Evolutionary conservation across 1,140 invertebrate genomes (phyloP).

Genomic region (Monomorium pharaonis): DNA sequence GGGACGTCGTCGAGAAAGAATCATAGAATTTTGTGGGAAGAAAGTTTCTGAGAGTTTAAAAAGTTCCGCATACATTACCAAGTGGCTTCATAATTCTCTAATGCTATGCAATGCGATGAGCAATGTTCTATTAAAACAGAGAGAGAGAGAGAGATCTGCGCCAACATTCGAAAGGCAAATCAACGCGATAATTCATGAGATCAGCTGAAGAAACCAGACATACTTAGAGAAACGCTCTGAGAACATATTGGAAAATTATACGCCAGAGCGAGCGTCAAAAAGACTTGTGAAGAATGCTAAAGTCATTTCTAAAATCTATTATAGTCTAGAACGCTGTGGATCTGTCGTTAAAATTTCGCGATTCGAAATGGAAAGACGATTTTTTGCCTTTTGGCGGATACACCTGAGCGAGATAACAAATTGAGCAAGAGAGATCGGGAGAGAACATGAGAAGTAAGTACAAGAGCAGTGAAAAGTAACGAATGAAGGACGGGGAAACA

Average conservation of each 20-base stretch:
- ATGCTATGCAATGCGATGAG: slow-evolving; percentile 28
- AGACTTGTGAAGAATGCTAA: neutral
- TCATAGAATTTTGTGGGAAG: slow-evolving; percentile 18
- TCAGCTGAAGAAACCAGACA: slow-evolving; percentile 16
- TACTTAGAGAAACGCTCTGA: neutral
- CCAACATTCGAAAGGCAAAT: slow-evolving; percentile 23
- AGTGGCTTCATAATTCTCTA: slow-evolving; percentile 44
- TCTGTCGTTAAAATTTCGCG: slow-evolving; percentile 40
- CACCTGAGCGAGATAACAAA: slow-evolving; percentile 22
- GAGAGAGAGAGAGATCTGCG: neutral
- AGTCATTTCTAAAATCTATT: slow-evolving; percentile 50
- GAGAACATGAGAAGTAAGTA: slow-evolving; percentile 68
- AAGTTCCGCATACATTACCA: slow-evolving; percentile 33
- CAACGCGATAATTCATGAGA: slow-evolving; percentile 33
- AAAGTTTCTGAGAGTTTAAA: slow-evolving; percentile 36
- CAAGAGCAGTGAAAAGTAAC: slow-evolving; percentile 15
- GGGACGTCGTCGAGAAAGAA: slow-evolving; percentile 40
- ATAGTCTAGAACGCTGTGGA: neutral
- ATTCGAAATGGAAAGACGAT: slow-evolving; percentile 13
- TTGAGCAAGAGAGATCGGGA: slow-evolving; percentile 46
- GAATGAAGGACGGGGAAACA: slow-evolving; percentile 17
- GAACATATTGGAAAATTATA: slow-evolving; percentile 54
- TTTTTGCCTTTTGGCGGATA: neutral
- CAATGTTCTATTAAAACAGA: neutral
- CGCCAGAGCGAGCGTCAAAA: neutral